These are phyloP conservation scores for Drosophila pseudotakahashii DNA, from an alignment of 2,888 invertebrate genomes.

Conservation along the genomic window DNA sequence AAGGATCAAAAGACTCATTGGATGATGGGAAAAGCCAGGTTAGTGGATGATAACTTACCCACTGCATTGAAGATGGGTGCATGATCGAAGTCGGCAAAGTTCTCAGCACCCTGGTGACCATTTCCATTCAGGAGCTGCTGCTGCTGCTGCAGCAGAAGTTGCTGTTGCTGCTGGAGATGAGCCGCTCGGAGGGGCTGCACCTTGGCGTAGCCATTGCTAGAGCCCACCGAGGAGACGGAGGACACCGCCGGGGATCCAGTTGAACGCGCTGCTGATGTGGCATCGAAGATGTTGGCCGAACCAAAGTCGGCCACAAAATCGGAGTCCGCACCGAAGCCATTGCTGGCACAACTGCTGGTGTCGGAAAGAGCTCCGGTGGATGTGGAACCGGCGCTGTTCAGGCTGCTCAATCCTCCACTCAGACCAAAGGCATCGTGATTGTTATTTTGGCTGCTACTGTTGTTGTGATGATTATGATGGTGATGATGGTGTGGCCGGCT, in stretches of 20 bases:
- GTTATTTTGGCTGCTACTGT: slow-evolving; percentile 54
- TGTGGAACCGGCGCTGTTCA: slow-evolving; percentile 80
- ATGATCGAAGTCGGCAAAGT: slow-evolving; percentile 90
- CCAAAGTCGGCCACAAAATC: slow-evolving; percentile 90
- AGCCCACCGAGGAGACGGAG: slow-evolving; percentile 70
- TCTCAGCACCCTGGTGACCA: slow-evolving; percentile 80
- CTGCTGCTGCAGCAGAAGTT: slow-evolving; percentile 34
- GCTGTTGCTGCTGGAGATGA: slow-evolving; percentile 63
- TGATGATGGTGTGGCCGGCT: slow-evolving; percentile 81
- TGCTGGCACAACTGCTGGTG: slow-evolving; percentile 82
- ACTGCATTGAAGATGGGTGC: slow-evolving; percentile 88
- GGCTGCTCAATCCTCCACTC: slow-evolving; percentile 62
- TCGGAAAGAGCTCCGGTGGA: slow-evolving; percentile 81
- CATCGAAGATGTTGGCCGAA: slow-evolving; percentile 89
- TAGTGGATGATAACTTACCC: slow-evolving; percentile 82
- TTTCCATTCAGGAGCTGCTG: slow-evolving; percentile 64
- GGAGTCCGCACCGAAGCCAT: slow-evolving; percentile 84
- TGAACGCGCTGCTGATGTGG: slow-evolving; percentile 84
- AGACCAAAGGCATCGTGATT: slow-evolving; percentile 62
- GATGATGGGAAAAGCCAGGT: not conserved
- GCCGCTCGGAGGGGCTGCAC: slow-evolving; percentile 79
- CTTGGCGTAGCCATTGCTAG: slow-evolving; percentile 82
- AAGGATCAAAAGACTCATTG: not conserved
- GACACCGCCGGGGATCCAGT: slow-evolving; percentile 75
- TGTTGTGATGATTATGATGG: slow-evolving; percentile 60